Evolutionary conservation across 2,888 invertebrate species (phyloP), one percentile per base, ranked within the genome.

Genomic region (Sarcophaga subvicina): DNA sequence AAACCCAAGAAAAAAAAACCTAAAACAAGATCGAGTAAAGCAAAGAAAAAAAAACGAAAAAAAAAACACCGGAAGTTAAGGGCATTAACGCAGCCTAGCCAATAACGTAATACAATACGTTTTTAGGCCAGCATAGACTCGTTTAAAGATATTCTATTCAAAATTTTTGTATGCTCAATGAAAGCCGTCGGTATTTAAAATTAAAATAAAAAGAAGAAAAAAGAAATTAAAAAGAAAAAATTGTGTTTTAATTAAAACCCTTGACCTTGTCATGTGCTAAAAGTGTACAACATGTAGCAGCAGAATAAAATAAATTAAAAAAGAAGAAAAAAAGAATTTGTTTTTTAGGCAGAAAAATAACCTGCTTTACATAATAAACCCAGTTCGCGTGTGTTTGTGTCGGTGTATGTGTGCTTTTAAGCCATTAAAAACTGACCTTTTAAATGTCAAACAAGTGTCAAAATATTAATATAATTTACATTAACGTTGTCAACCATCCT

Each of bases 401-500:
- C 10, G 2, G 2, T 37, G 37, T 37, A 37, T 37, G 37, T 37
- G 54, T 37, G 22, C 22, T 6, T 72, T 72, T 62, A 71, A 77
- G 54, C 72, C 80, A 84, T 71, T 81, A 78, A 78, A 54, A 49
- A 76, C 59, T 87, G 87, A 87, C 84, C 84, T 87, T 87, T 87
- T 62, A 79, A 79, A 87, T 66, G 84, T 84, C 87, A 87, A 81
- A 76, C 81, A 84, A 84, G 81, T 87, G 84, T 87, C 87, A 87
- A 76, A 62, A 84, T 87, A 84, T 87, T 76, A 77, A 76, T 77
- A 72, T 47, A 81, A 72, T 82, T 80, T 76, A 73, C 72, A 72
- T 79, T 79, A 47, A 47, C 45, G 10, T 62, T 45, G 20, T 22
- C 70, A 14, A 20, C 14, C 54, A 27, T 77, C 14, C 59, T 22